Base-by-base conservation (phyloP, 1,140 invertebrate species). In the Zaprionus ornatus region DNA sequence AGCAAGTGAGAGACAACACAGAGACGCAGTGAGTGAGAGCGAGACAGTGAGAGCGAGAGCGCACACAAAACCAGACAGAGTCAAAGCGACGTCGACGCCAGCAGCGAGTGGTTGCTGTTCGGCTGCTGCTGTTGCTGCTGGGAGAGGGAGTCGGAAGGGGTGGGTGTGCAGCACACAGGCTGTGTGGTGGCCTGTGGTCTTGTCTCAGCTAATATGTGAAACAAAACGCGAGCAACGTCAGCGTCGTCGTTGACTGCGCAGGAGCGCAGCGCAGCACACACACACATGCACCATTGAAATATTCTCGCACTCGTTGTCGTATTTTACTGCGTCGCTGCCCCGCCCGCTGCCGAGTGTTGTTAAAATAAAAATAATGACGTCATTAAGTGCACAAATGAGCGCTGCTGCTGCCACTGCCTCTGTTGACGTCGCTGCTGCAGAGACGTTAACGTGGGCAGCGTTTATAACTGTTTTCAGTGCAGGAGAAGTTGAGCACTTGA, bases 281-380 rank as follows among this genome's bases (percentile, higher is more conserved):
- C 9, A 32, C 29, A 74, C 57, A 56, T 69, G 72, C 56, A 74
- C 72, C 72, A 74, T 74, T 70, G 72, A 57, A 70, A 55, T 55
- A 40, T 63, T 29, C 52, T 74, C 40, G 66, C 59, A 74, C 66
- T 74, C 66, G 72, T 74, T 25, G 72, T 74, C 72, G 72, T 76
- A 76, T 76, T 72, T 76, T 72, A 72, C 69, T 66, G 48, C 68
- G 63, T 67, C 70, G 70, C 70, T 62, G 70, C 64, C 21, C 61
- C 78, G 42, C 62, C 66, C 76, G 59, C 66, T 70, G 54, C 56
- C 54, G 61, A 60, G 71, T 66, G 80, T 82, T 90, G 84, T 90
- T 88, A 88, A 88, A 88, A 88, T 90, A 88, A 88, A 88, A 88
- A 88, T 88, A 88, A 88, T 88, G 84, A 88, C 84, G 84, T 88